phyloP scores from a whole-genome alignment of 2,888 invertebrate genomes.

The Caenorhabditis sinica region DNA sequence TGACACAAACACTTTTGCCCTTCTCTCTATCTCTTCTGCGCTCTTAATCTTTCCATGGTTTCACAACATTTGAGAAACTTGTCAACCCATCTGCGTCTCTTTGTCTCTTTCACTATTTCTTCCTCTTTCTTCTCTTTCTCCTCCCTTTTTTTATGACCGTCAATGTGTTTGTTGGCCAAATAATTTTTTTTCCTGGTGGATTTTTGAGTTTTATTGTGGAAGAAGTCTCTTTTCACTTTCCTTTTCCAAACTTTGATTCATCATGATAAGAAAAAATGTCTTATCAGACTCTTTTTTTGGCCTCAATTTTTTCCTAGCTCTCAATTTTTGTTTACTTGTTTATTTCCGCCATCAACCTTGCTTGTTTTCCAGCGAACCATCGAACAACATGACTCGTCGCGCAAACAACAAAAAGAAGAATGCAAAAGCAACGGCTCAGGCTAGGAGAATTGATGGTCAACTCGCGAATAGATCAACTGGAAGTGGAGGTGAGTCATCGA shows the following conservation, averaged over 20 bases:
- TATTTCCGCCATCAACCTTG: neutral
- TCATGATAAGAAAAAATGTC: neutral
- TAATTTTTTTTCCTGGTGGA: constrained; percentile 5
- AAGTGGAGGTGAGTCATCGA: neutral
- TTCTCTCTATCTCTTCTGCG: neutral
- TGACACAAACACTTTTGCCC: constrained; percentile 29
- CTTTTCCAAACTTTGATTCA: neutral
- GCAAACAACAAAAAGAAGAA: constrained; percentile 22
- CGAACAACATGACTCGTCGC: constrained; percentile 23
- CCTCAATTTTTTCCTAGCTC: neutral
- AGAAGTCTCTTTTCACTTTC: too few relatives aligned
- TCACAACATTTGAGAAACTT: constrained; percentile 30
- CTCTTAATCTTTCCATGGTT: constrained; percentile 30
- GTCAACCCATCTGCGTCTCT: constrained; percentile 26
- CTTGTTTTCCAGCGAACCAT: constrained; percentile 3
- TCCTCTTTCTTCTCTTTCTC: neutral
- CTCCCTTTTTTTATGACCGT: constrained; percentile 49
- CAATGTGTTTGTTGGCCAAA: constrained; percentile 40
- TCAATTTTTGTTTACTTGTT: constrained; percentile 2
- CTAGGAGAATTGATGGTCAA: constrained; percentile 18
- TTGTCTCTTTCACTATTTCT: neutral
- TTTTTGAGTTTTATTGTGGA: constrained; percentile 14
- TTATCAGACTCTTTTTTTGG: neutral
- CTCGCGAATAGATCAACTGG: neutral
- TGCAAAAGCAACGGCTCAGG: constrained; percentile 22